Percentiles rank a stretch among this genome's conserved stretches.
These are phyloP conservation scores for Cercopithecus mitis DNA, from an alignment of 2,797 vertebrate genomes.

Conservation along the genomic window DNA sequence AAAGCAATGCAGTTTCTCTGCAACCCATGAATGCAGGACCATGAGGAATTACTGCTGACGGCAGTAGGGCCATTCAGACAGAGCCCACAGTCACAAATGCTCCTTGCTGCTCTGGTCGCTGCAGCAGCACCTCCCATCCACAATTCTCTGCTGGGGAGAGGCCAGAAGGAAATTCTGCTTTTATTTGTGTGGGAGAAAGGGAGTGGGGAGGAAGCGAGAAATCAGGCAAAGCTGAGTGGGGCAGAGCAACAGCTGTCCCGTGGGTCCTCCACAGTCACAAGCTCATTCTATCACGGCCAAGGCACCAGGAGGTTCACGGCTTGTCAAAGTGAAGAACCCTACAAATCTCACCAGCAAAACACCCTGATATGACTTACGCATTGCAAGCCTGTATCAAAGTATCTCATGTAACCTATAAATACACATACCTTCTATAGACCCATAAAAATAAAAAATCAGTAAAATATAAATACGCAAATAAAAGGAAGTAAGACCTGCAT, in stretches of 20 bases:
- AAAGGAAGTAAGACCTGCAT: background rate
- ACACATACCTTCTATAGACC: background rate
- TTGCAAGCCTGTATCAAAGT: background rate
- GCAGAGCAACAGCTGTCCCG: background rate
- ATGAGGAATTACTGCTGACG: background rate
- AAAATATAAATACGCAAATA: background rate
- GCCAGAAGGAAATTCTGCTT: background rate
- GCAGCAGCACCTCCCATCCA: accelerated
- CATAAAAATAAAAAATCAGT: background rate
- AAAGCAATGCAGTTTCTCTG: background rate
- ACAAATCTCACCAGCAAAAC: background rate
- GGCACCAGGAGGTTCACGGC: accelerated
- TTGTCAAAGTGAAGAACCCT: background rate
- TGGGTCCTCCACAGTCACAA: background rate
- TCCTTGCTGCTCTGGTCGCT: background rate
- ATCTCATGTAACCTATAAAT: background rate
- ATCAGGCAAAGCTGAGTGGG: accelerated
- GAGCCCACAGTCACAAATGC: background rate
- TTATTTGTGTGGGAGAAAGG: background rate
- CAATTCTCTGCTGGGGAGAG: background rate
- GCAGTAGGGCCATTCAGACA: background rate
- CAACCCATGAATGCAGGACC: no score
- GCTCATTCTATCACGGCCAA: background rate
- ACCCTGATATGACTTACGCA: background rate
- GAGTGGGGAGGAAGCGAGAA: no score